Base-by-base conservation (phyloP, 2,888 invertebrate genomes). In the Lasioglossum zephyrum region DNA sequence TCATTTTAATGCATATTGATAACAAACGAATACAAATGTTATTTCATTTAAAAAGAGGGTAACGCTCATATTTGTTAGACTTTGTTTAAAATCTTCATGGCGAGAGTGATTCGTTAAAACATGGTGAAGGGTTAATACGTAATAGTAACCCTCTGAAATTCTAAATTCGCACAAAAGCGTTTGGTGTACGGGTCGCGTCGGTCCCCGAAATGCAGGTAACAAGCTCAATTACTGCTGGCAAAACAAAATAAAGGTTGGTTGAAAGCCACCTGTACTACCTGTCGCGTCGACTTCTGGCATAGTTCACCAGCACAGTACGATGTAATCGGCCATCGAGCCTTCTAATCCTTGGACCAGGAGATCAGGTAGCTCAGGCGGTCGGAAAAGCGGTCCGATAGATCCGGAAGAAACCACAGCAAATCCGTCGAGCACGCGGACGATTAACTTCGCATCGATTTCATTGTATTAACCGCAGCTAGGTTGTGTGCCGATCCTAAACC, bases 361-460 rank as follows among this genome's bases (percentile, higher is more conserved):
- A 69, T 69, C 66, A 8, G 22, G 39, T 22, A 36, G 9, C 36
- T 16, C 31, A 1, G 16, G 16, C 6, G 31, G 36, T 69, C 66
- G 31, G 36, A 22, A 69, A 69, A 69, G 31, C 63, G 31, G 63
- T 31, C 16, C 63, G 36, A 18, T 36, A 36, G 36, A 36, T 69
- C 66, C 36, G 22, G 66, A 36, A 36, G 66, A 69, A 69, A 69
- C 39, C 22, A 22, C 36, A 8, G 39, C 16, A 18, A 74, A 80
- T 86, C 70, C 31, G 73, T 81, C 73, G 57, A 73, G 2, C 63
- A 77, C 81, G 73, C 81, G 77, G 84, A 81, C 87, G 90, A 90
- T 90, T 90, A 89, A 90, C 88, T 89, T 88, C 81, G 91, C 90
- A 90, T 92, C 92, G 90, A 92, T 92, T 92, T 92, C 91, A 91